Evolutionary conservation across 1,140 invertebrate genomes (phyloP).

Genomic region (Eurosta solidaginis): DNA sequence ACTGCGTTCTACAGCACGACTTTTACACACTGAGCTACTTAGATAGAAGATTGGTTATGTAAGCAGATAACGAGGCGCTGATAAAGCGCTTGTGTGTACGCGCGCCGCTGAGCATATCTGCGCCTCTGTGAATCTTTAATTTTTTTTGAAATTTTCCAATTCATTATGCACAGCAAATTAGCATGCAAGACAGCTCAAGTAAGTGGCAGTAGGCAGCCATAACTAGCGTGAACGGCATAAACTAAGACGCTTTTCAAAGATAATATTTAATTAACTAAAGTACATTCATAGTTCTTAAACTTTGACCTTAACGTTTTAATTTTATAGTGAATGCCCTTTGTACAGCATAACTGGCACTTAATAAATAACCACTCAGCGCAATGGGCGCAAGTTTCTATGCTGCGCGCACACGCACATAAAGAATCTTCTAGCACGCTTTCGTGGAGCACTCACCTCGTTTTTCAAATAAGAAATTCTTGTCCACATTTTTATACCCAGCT

Average conservation of each 20-base stretch:
- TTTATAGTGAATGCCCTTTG: not conserved
- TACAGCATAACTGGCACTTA: not conserved
- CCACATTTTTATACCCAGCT: not conserved
- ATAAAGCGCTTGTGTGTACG: not conserved
- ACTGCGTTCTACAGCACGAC: no score
- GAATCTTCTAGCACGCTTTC: not conserved
- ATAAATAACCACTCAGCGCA: not conserved
- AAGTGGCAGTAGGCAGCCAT: not conserved
- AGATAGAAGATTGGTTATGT: not conserved
- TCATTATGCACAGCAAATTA: slow-evolving; percentile 10
- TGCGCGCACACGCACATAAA: not conserved
- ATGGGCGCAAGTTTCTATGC: not conserved
- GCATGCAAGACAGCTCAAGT: not conserved
- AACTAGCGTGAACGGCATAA: no score
- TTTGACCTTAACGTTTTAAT: slow-evolving; percentile 15
- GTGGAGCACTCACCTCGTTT: not conserved
- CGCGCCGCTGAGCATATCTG: not conserved
- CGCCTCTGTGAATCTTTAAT: no score
- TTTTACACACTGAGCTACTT: not conserved
- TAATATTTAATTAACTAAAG: not conserved
- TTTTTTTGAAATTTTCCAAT: not conserved
- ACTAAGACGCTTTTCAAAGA: not conserved
- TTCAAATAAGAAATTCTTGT: not conserved
- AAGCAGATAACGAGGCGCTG: no score
- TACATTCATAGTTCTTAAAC: not conserved